A percentile compares a stretch with the other conserved stretches of the same genome.
Evolutionary conservation across 2,888 invertebrate species (phyloP).

Genomic region (Pasiphila rectangulata): DNA sequence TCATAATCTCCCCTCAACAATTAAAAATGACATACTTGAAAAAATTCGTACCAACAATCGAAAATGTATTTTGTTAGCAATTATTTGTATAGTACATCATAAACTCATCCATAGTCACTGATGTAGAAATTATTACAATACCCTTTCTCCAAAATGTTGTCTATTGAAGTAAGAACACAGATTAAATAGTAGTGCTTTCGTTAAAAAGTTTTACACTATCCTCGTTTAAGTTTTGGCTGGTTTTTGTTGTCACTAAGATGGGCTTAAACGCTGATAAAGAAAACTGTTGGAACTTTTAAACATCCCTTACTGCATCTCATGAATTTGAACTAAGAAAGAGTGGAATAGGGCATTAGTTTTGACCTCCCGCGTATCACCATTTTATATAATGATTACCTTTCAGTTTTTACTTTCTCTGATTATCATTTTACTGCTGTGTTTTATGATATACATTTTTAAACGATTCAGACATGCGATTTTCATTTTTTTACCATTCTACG

Average conservation of each 20-base stretch:
- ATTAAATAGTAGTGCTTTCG: slow-evolving; percentile 10
- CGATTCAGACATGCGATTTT: neutral
- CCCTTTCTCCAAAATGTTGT: slow-evolving; percentile 10
- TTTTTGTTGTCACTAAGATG: too few relatives aligned
- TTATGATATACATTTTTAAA: neutral
- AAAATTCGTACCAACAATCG: slow-evolving; percentile 3
- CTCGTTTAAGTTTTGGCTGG: neutral
- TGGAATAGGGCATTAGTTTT: slow-evolving; percentile 9
- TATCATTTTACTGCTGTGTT: slow-evolving; percentile 4
- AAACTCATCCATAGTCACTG: slow-evolving; percentile 9
- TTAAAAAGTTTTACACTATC: neutral
- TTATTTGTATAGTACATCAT: slow-evolving; percentile 2
- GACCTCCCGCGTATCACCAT: slow-evolving; percentile 9
- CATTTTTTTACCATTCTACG: neutral
- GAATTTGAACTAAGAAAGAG: neutral
- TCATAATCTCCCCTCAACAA: neutral
- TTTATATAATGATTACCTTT: slow-evolving; percentile 6
- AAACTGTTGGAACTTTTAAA: too few relatives aligned
- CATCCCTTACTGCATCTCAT: too few relatives aligned
- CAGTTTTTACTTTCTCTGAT: slow-evolving; percentile 13
- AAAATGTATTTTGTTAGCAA: slow-evolving; percentile 5
- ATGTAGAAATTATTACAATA: slow-evolving; percentile 12
- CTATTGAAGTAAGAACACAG: slow-evolving; percentile 15
- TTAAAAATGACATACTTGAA: slow-evolving; percentile 6
- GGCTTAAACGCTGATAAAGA: too few relatives aligned